phyloP scores from a whole-genome alignment of 2,113 vertebrate genomes.

The Triplophysa rosa region DNA sequence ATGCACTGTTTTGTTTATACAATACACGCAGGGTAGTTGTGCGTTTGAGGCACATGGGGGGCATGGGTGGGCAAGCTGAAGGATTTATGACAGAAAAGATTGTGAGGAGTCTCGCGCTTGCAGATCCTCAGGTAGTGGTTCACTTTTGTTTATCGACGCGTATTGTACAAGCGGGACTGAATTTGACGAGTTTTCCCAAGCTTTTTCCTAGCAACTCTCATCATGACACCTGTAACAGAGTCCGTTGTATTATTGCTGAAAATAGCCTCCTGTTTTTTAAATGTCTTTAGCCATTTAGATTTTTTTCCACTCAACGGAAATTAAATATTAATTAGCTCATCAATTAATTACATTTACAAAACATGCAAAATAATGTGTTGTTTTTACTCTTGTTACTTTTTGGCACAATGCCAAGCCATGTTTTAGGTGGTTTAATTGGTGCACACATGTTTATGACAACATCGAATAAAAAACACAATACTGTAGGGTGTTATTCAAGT shows the following conservation, averaged over 20 bases:
- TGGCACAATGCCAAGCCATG: neutral
- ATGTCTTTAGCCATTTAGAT: too few relatives aligned
- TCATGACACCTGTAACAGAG: neutral
- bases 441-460: slow-evolving; percentile 38
- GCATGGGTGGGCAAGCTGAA: slow-evolving; percentile 25
- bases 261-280: neutral
- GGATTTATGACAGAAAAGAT: slow-evolving; percentile 42
- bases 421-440: neutral
- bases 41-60: slow-evolving; percentile 65
- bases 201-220: too few relatives aligned
- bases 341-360: too few relatives aligned
- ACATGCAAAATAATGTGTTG: neutral
- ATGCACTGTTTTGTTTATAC: neutral
- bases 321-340: too few relatives aligned
- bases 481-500: slow-evolving; percentile 2
- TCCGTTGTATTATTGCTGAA: neutral
- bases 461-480: neutral
- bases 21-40: slow-evolving; percentile 39
- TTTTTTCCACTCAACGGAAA: too few relatives aligned
- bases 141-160: too few relatives aligned
- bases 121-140: neutral
- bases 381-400: too few relatives aligned
- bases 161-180: too few relatives aligned
- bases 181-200: too few relatives aligned
- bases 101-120: slow-evolving; percentile 23